Base-by-base conservation (phyloP, 2,888 invertebrate genomes). In the Steinernema hermaphroditum region DNA sequence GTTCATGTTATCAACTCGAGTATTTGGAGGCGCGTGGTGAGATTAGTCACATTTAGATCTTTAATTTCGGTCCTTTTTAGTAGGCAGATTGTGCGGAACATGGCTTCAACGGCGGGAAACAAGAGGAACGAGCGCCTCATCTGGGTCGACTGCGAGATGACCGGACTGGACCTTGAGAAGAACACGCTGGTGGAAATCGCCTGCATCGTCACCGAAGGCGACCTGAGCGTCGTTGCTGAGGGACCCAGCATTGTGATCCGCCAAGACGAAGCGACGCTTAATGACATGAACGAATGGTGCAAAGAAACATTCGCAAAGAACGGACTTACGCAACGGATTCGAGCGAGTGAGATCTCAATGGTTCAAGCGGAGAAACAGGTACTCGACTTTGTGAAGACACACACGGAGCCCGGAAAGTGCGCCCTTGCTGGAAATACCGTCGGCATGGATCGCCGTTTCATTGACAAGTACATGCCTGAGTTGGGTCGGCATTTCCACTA, bases 181-280 rank as follows among this genome's bases (percentile, higher is more conserved):
- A 92, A 94, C 84, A 90, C 91, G 77, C 93, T 97, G 71, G 87
- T 97, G 83, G 96, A 97, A 90, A 91, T 95, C 72, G 93, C 94
- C 0, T 93, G 94, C 86, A 86, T 96, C 37, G 90, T 97, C 72
- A 96, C 96, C 0, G 93, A 96, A 54, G 81, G 77, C 0, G 77
- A 84, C 44, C 73, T 87, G 68, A 81, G 81, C 80, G 87, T 93
- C 9, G 88, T 93, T 44, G 92, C 92, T 1, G 91, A 87, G 83
- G 87, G 87, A 76, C 92, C 93, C 0, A 89, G 91, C 82, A 87
- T 94, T 57, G 89, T 94, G 0, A 91, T 97, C 78, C 90, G 93
- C 83, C 93, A 94, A 81, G 90, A 92, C 76, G 87, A 90, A 34
- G 88, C 93, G 37, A 70, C 77, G 46, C 89, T 96, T 74, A 88